Conservation (phyloP, 35 echinoderm and acorn worm genomes). For the Strongylocentrotus purpuratus region DNA sequence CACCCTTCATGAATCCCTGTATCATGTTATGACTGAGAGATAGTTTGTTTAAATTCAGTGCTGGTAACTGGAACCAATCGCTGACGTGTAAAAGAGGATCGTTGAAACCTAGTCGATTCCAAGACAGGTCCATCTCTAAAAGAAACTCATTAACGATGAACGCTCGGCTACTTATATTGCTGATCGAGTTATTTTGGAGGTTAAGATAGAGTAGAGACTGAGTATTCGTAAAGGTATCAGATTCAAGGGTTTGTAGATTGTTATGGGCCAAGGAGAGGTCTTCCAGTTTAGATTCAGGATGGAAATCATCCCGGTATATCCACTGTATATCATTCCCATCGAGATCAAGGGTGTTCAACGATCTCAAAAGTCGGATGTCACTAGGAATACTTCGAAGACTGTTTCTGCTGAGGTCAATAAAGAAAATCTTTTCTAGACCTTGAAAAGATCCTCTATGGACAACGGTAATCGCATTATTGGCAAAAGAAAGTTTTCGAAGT, state of each 20-base stretch:
- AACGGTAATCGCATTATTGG: neutral
- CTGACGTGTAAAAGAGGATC: neutral
- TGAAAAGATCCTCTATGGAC: neutral
- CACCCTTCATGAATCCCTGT: neutral
- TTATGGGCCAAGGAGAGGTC: neutral
- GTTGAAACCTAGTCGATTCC: neutral
- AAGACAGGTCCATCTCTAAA: neutral
- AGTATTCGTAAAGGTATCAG: neutral
- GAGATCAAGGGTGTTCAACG: neutral
- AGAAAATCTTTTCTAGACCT: neutral
- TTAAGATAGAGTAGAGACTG: neutral
- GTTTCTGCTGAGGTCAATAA: neutral
- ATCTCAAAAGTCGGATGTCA: slow-evolving; percentile 15
- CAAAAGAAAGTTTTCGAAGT: slow-evolving; percentile 20
- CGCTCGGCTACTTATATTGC: neutral
- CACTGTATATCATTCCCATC: neutral
- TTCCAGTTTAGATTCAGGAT: slow-evolving; percentile 14
- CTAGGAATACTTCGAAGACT: neutral
- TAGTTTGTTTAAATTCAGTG: neutral
- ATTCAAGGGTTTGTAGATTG: neutral
- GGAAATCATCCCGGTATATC: neutral
- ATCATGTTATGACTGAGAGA: neutral
- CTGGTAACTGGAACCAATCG: neutral
- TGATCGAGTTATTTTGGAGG: slow-evolving; percentile 25
- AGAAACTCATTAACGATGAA: neutral